Conservation (phyloP, 2,113 vertebrate species). For the Okapia johnstoni region DNA sequence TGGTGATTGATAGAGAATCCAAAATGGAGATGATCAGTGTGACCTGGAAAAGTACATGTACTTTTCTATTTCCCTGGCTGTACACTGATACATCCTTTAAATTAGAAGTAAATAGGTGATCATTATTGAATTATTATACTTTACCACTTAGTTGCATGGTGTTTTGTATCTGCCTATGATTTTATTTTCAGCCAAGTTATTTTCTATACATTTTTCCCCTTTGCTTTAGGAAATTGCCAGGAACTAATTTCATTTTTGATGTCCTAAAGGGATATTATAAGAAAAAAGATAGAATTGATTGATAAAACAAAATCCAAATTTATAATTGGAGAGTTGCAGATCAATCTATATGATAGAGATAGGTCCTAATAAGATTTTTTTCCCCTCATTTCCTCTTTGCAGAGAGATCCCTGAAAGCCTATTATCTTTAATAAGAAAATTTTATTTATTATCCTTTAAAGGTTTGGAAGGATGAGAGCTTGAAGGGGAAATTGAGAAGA, state of each 20-base stretch:
- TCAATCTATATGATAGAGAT: slow-evolving; percentile 17
- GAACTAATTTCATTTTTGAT: slow-evolving; percentile 20
- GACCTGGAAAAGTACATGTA: not conserved
- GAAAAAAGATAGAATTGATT: slow-evolving; percentile 23
- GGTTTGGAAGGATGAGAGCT: slow-evolving; percentile 29
- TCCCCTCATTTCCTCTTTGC: slow-evolving; percentile 29
- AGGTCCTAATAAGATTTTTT: slow-evolving; percentile 35
- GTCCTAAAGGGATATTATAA: not conserved
- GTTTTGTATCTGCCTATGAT: not conserved
- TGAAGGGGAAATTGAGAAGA: slow-evolving; percentile 29
- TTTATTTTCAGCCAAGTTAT: slow-evolving; percentile 27
- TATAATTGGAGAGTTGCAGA: slow-evolving; percentile 21
- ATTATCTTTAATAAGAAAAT: slow-evolving; percentile 53
- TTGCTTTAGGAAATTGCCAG: slow-evolving; percentile 23
- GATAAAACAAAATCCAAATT: slow-evolving; percentile 42
- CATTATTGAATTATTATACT: not conserved
- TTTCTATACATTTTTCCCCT: not conserved
- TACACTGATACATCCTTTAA: not conserved
- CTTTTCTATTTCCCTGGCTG: not conserved
- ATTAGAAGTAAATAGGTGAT: not conserved
- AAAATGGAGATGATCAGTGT: not conserved
- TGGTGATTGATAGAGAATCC: not conserved
- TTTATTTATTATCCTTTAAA: slow-evolving; percentile 54
- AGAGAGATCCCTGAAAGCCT: slow-evolving; percentile 33
- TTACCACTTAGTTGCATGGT: not conserved